phyloP scores from a whole-genome alignment of 2,888 invertebrate species.

The Idaea dimidiata region DNA sequence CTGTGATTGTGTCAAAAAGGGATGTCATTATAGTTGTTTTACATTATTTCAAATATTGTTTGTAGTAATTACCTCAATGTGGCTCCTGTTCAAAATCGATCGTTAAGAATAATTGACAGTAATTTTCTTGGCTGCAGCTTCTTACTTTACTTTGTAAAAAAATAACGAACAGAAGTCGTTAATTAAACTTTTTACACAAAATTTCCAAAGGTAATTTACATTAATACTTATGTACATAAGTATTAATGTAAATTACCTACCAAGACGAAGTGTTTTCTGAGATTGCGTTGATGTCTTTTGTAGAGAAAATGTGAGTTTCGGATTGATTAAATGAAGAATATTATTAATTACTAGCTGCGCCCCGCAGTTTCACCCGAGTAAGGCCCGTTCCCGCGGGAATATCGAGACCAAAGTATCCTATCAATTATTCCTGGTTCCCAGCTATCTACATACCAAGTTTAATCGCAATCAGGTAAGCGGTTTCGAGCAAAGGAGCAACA shows the following conservation, averaged over 20 bases:
- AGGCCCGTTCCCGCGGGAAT: too few relatives aligned
- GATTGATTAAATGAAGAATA: too few relatives aligned
- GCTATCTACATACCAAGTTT: too few relatives aligned
- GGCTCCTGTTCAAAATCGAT: constrained; percentile 34
- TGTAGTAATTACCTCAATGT: constrained; percentile 35
- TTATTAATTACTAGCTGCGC: too few relatives aligned
- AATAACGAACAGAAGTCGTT: not conserved
- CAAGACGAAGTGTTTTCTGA: not conserved
- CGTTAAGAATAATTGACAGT: constrained; percentile 50
- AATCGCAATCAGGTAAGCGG: too few relatives aligned
- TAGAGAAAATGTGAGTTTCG: not conserved
- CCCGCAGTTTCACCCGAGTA: too few relatives aligned
- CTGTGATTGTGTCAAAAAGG: too few relatives aligned
- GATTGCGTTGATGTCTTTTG: constrained; percentile 43
- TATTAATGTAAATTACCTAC: not conserved
- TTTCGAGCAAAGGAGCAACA: too few relatives aligned
- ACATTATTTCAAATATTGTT: not conserved
- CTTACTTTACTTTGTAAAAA: too few relatives aligned
- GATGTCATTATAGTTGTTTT: not conserved
- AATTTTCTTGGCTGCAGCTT: constrained; percentile 31
- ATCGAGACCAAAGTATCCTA: too few relatives aligned
- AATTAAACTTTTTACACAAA: not conserved
- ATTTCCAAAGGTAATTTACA: too few relatives aligned
- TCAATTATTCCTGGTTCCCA: too few relatives aligned
- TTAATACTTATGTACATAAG: not conserved